Conservation (phyloP, 2,113 vertebrate genomes). For the Phocoena sinus region DNA sequence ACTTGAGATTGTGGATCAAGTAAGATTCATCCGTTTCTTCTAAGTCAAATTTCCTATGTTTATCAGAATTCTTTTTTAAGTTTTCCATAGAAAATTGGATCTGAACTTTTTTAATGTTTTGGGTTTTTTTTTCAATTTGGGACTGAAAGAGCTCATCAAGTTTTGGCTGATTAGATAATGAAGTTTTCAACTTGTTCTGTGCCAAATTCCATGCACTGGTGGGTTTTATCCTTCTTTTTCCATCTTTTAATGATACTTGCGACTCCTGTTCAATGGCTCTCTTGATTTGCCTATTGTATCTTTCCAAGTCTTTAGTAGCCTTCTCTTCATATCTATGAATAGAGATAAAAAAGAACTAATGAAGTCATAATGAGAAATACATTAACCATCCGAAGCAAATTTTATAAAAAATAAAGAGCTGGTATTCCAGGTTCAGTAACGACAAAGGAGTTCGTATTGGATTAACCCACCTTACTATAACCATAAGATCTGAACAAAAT, state of each 20-base stretch:
- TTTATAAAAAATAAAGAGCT: not conserved
- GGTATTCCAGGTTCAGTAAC: not conserved
- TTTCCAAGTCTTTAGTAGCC: constrained; percentile 86
- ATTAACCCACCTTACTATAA: not conserved
- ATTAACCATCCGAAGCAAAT: not conserved
- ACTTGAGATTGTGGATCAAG: constrained; percentile 87
- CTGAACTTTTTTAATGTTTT: constrained; percentile 77
- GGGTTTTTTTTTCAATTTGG: constrained; percentile 78
- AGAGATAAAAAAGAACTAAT: constrained; percentile 46
- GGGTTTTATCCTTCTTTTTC: constrained; percentile 66
- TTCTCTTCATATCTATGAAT: constrained; percentile 88
- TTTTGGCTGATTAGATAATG: constrained; percentile 86
- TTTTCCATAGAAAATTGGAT: constrained; percentile 86
- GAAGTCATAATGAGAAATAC: constrained; percentile 17
- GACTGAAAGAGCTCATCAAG: constrained; percentile 88
- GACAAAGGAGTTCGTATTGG: not conserved
- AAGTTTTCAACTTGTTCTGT: constrained; percentile 83
- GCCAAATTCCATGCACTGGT: constrained; percentile 50
- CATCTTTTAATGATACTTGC: constrained; percentile 66
- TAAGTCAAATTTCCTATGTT: constrained; percentile 70
- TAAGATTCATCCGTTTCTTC: constrained; percentile 76
- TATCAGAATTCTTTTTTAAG: constrained; percentile 81
- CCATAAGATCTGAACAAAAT: not conserved
- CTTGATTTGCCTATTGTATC: constrained; percentile 84
- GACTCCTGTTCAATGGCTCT: constrained; percentile 73